Conservation (phyloP, 2,888 invertebrate species). For the Morinoia aosen region DNA sequence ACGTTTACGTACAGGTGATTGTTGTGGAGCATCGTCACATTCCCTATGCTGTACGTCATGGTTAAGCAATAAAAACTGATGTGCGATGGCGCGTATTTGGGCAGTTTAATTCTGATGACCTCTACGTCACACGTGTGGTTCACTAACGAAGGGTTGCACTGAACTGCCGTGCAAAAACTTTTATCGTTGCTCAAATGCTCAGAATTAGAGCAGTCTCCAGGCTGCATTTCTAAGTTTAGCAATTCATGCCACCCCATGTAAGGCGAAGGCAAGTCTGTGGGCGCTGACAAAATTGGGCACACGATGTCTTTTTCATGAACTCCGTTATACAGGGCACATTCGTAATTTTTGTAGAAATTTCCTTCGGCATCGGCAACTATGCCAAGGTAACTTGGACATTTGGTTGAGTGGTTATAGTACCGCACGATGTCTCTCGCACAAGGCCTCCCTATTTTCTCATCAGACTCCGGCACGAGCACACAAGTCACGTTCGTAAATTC, state of each 20-base stretch:
- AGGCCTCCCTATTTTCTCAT: constrained; percentile 18
- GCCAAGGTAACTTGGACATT: not conserved
- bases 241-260: not conserved
- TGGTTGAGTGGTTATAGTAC: not conserved
- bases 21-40: constrained; percentile 56
- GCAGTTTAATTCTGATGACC: constrained; percentile 35
- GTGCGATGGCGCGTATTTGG: constrained; percentile 47
- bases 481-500: not conserved
- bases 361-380: not conserved
- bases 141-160: constrained; percentile 56
- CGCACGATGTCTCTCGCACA: not conserved
- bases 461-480: not conserved
- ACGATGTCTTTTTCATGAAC: constrained; percentile 9
- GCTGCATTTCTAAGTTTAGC: constrained; percentile 16
- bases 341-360: constrained; percentile 50
- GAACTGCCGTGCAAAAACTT: constrained; percentile 50
- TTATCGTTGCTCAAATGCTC: constrained; percentile 23
- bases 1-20: constrained; percentile 58
- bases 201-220: not conserved
- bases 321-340: constrained; percentile 53
- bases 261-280: too few relatives aligned
- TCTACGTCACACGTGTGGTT: constrained; percentile 54
- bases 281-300: not conserved
- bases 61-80: constrained; percentile 61
- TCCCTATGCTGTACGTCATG: constrained; percentile 46